Conservation (phyloP, 2,888 invertebrate genomes). For the Micropterix aruncella region DNA sequence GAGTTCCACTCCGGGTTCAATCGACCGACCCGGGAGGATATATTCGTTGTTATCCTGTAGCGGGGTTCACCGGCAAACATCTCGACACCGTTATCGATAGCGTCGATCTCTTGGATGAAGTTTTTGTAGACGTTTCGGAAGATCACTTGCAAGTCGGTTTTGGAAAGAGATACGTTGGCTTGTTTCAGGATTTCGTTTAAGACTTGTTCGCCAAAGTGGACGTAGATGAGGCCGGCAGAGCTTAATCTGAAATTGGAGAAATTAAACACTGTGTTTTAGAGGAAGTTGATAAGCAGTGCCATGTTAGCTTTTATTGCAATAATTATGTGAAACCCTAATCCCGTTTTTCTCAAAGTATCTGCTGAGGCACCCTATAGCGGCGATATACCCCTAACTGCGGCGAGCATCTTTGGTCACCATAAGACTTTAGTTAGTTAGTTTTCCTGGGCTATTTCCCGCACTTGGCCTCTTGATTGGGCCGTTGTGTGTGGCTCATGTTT, state of each 20-base stretch:
- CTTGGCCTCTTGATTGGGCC: no score
- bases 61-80: conserved; percentile 58
- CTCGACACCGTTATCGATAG: conserved; percentile 91
- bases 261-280: no score
- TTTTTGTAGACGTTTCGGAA: conserved; percentile 68
- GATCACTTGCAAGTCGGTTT: conserved; percentile 38
- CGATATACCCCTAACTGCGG: no score
- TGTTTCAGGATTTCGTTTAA: conserved; percentile 42
- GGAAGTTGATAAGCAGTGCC: no score
- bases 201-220: conserved; percentile 75
- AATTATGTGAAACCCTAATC: no score
- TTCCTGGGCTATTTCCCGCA: no score
- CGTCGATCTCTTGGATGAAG: conserved; percentile 90
- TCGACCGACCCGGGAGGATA: conserved; percentile 59
- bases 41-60: conserved; percentile 66
- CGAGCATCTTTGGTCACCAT: no score
- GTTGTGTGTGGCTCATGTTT: no score
- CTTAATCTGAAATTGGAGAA: conserved; percentile 53
- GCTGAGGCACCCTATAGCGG: no score
- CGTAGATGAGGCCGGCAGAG: conserved; percentile 88
- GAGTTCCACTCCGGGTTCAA: conserved; percentile 81
- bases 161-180: conserved; percentile 24
- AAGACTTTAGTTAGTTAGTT: no score
- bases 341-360: no score
- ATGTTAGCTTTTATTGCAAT: no score